phyloP scores from a whole-genome alignment of 2,888 invertebrate genomes.

The Amitus sp. region DNA sequence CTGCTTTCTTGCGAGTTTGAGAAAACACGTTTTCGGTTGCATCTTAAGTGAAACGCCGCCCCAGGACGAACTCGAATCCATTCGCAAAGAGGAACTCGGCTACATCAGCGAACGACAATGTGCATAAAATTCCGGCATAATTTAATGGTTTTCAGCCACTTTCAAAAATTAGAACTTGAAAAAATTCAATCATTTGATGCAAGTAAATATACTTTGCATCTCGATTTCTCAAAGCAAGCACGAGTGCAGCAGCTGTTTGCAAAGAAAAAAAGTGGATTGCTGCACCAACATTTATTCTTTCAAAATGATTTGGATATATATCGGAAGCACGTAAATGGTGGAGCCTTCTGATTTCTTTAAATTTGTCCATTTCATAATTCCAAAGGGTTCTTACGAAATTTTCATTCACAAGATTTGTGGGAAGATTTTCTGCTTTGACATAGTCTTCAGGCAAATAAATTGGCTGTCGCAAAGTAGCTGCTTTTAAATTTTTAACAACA shows the following conservation, averaged over 20 bases:
- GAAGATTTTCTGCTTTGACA: background rate
- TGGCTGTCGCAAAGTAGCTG: slow-evolving; percentile 5
- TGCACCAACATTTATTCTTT: slow-evolving; percentile 22
- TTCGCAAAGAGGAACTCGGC: slow-evolving; percentile 11
- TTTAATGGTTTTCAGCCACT: slow-evolving; percentile 14
- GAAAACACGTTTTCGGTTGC: slow-evolving; percentile 11
- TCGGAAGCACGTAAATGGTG: slow-evolving; percentile 17
- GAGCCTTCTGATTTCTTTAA: slow-evolving; percentile 9
- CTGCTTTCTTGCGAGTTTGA: slow-evolving; percentile 2
- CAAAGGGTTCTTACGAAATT: slow-evolving; percentile 7
- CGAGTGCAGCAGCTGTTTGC: slow-evolving; percentile 18
- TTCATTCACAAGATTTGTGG: slow-evolving; percentile 7
- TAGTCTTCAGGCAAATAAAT: slow-evolving; percentile 10
- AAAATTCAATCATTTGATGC: slow-evolving; percentile 9
- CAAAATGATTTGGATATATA: slow-evolving; percentile 14
- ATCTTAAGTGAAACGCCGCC: slow-evolving; percentile 14
- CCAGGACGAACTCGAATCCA: slow-evolving; percentile 14
- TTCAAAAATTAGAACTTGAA: slow-evolving; percentile 6
- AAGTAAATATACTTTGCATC: slow-evolving; percentile 16
- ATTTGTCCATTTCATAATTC: slow-evolving; percentile 17
- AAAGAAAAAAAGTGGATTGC: slow-evolving; percentile 18
- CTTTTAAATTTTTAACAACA: slow-evolving; percentile 12
- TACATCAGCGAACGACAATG: slow-evolving; percentile 11
- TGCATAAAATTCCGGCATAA: slow-evolving; percentile 6
- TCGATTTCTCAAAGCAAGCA: slow-evolving; percentile 13